Conservation (phyloP, 2,888 invertebrate species). For the Capitulum mitella region DNA sequence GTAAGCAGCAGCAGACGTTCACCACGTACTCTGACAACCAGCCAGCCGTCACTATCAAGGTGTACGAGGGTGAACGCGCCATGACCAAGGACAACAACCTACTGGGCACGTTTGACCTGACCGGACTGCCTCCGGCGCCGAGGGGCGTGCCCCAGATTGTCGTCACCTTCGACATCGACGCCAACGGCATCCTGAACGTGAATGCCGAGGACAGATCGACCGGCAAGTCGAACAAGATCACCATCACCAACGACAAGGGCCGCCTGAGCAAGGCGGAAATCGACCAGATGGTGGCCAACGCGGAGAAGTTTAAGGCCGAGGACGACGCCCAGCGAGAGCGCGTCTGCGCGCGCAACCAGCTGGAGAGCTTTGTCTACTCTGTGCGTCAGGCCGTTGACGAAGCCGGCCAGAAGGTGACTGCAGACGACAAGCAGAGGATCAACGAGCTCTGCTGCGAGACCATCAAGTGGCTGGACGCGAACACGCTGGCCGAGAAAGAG, state of each 20-base stretch:
- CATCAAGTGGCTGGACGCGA: slow-evolving; percentile 70
- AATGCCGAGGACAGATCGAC: slow-evolving; percentile 88
- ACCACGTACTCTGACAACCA: slow-evolving; percentile 63
- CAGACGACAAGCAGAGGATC: slow-evolving; percentile 61
- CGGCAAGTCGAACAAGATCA: slow-evolving; percentile 80
- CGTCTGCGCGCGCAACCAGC: slow-evolving; percentile 61
- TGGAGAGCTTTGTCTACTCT: slow-evolving; percentile 63
- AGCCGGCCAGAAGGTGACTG: slow-evolving; percentile 56
- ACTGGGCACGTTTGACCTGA: slow-evolving; percentile 92
- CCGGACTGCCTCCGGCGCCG: slow-evolving; percentile 89
- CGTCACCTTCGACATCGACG: slow-evolving; percentile 53
- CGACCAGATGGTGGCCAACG: slow-evolving; percentile 54
- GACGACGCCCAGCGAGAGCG: slow-evolving; percentile 62
- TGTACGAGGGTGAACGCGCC: slow-evolving; percentile 87
- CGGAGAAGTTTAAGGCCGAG: slow-evolving; percentile 60
- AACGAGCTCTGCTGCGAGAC: slow-evolving; percentile 50
- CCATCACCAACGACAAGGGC: slow-evolving; percentile 52
- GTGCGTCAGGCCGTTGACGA: slow-evolving; percentile 60
- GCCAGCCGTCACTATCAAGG: slow-evolving; percentile 57
- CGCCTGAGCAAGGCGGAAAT: slow-evolving; percentile 57
- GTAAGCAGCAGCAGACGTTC: slow-evolving; percentile 54
- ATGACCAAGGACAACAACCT: slow-evolving; percentile 95
- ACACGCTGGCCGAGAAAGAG: slow-evolving; percentile 66
- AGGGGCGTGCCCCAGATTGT: slow-evolving; percentile 73
- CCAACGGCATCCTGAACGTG: slow-evolving; percentile 91